Base-by-base conservation (phyloP, 2,888 invertebrate species). In the Antheraea assamensis region DNA sequence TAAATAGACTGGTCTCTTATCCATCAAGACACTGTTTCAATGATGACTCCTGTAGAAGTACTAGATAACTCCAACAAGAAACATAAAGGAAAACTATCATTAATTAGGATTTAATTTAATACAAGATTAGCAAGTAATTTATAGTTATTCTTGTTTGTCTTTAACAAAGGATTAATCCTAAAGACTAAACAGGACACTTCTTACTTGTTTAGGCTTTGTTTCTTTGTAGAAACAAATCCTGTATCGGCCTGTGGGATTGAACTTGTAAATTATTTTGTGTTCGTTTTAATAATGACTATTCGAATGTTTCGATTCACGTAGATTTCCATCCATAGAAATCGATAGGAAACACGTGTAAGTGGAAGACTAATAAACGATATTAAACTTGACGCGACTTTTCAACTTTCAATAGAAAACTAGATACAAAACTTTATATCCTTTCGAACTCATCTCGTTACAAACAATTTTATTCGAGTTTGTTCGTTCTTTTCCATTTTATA, bases 381-480 rank as follows among this genome's bases (percentile, higher is more conserved):
- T 24, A 24, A 58, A 58, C 58, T 58, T 10, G 58, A 58, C n/a
- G 58, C 10, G 10, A 58, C 58, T n/a, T 58, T 58, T 58, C 24
- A 24, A 58, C 52, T 52, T 52, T 42, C 42, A 42, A 42, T 24
- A 58, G 58, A 58, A 24, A 24, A 58, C 58, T 13, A 58, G 58
- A 58, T 58, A 24, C 58, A 58, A 10, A 58, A 58, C 24, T 58
- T 58, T 58, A 58, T 58, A 10, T 42, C 13, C 24, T 58, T 58
- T 58, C 58, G n/a, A 58, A 58, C 58, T 58, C 58, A 10, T 58
- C 58, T 58, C 24, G 58, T 58, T 58, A 58, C 13, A 24, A 24
- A 58, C 58, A 58, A 24, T 58, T 58, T 58, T 58, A 58, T 58
- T 58, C 58, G 24, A 24, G n/a, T 58, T 58, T 58, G 58, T 61